Evolutionary conservation across 1,140 invertebrate genomes (phyloP), one percentile per base, ranked within the genome.

Genomic region (Octopus bimaculoides): DNA sequence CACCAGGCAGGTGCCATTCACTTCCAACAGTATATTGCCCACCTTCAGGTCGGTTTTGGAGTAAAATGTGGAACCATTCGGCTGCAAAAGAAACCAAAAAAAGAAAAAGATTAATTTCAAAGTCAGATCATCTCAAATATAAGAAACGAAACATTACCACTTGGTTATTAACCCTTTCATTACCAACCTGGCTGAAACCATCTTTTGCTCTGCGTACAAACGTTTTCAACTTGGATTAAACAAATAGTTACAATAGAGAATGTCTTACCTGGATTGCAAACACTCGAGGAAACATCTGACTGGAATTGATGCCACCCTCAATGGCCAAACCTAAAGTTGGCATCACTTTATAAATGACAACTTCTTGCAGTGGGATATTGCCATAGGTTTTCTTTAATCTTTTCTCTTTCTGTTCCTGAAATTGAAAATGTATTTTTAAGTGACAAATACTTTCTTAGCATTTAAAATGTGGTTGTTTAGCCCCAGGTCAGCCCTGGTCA

Each of bases 301-400:
- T 95, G 74, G 96, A 98, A 90, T 98, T 97, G 82, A 95, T 94
- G 77, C 97, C 97, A 80, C 97, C 97, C 92, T 98, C 97, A 85
- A 99, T 98, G 77, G 96, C 97, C 85, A 99, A 96, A 81, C 97
- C 97, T 83, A 98, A 92, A 86, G 96, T 96, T 71, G 96, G 95
- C 91, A 97, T 97, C 26, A 94, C 96, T 91, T 98, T 98, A 81
- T 89, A 88, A 5, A 91, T 85, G n/a, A 82, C 84, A 14, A 89
- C 83, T 52, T 86, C 77, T 9, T 85, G 79, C 54, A 87, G 77
- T 17, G 83, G 83, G 54, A 87, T 82, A 41, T 86, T 81, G 5
- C 85, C 85, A 79, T 88, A 88, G 66, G 83, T 87, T 56, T 85
- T 80, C 55, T 79, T 83, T 8, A 75, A 52, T 14, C 52, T 12